These are phyloP conservation scores for Leuciscus idus DNA, from an alignment of 2,113 vertebrate species.

Conservation along the genomic window DNA sequence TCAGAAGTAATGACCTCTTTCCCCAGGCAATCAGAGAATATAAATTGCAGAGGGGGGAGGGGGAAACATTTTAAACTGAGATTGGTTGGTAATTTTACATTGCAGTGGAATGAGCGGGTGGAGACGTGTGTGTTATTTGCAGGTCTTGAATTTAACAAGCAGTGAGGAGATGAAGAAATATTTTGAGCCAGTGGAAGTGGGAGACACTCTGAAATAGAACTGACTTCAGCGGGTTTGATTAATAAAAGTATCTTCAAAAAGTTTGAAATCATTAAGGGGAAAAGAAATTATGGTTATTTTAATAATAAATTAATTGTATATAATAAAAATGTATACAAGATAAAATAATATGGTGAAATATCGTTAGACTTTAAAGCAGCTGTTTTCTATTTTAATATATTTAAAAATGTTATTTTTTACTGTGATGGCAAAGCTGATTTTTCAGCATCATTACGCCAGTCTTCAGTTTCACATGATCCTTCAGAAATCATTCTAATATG, in stretches of 20 bases:
- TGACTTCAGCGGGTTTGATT: neutral
- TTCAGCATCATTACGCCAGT: too few relatives aligned
- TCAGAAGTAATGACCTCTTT: constrained; percentile 40
- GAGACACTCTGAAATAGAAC: neutral
- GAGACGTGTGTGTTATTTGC: neutral
- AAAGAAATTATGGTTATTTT: neutral
- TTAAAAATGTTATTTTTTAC: too few relatives aligned
- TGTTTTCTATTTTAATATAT: too few relatives aligned
- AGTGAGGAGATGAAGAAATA: neutral
- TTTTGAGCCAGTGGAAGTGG: neutral
- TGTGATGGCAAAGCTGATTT: too few relatives aligned
- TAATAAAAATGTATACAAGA: neutral
- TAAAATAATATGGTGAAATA: too few relatives aligned
- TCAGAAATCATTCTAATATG: too few relatives aligned
- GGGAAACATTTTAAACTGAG: constrained; percentile 26
- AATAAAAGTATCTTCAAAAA: neutral
- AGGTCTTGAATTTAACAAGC: constrained; percentile 40
- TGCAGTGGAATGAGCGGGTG: neutral
- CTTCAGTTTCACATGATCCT: too few relatives aligned
- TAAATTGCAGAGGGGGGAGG: constrained; percentile 14
- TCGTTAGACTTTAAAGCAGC: too few relatives aligned
- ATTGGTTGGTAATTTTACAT: constrained; percentile 35
- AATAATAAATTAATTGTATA: neutral
- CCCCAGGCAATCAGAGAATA: constrained; percentile 29
- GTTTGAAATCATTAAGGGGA: neutral